A percentile compares a stretch with the other conserved stretches of the same genome.
These are phyloP conservation scores for Tapirus indicus DNA, from an alignment of 2,797 vertebrate species.

Conservation along the genomic window DNA sequence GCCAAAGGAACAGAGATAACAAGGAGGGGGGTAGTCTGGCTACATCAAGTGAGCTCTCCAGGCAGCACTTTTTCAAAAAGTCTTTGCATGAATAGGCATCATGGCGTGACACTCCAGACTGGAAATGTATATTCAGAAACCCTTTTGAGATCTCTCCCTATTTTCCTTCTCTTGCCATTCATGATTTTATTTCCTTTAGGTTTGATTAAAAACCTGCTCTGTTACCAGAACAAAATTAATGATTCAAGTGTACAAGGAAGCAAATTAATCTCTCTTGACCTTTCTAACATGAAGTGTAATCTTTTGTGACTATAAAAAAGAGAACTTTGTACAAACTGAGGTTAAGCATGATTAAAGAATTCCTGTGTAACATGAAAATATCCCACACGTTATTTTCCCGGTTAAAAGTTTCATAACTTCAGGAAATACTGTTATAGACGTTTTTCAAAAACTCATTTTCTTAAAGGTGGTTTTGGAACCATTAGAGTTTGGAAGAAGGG, in stretches of 20 bases:
- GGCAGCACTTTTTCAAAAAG: background rate
- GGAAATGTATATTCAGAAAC: background rate
- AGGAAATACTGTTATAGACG: background rate
- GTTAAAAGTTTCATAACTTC: background rate
- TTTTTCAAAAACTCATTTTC: background rate
- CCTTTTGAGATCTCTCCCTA: background rate
- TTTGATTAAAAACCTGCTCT: conserved; percentile 64
- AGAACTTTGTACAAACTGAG: conserved; percentile 53
- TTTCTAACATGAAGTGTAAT: conserved; percentile 67
- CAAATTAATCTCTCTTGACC: conserved; percentile 77
- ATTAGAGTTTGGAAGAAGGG: background rate
- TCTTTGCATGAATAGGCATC: background rate
- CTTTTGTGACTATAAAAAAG: conserved; percentile 30
- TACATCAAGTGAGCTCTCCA: too few species aligned
- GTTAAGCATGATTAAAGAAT: conserved; percentile 64
- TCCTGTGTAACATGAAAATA: background rate
- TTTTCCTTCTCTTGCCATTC: background rate
- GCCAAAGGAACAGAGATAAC: background rate
- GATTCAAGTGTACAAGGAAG: conserved; percentile 62
- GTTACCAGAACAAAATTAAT: conserved; percentile 66
- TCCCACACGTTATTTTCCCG: background rate
- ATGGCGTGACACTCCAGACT: accelerated
- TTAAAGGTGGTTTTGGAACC: background rate
- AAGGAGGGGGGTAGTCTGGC: accelerated
- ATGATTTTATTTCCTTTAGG: conserved; percentile 64